Evolutionary conservation across 2,113 vertebrate genomes (phyloP).

Genomic region (Anser cygnoides): DNA sequence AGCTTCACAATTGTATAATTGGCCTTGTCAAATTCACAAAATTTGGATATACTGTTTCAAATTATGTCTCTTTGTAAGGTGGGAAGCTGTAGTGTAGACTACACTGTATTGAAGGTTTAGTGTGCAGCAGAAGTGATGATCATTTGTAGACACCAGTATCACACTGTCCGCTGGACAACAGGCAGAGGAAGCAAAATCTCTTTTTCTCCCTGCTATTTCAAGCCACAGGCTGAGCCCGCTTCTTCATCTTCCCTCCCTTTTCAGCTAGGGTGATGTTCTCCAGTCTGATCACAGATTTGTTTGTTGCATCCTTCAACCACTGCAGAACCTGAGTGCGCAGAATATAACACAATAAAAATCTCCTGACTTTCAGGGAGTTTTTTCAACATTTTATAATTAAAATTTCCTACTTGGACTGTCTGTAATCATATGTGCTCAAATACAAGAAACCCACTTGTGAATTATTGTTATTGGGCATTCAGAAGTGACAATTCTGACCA

Average conservation of each 20-base stretch:
- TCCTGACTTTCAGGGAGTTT: background rate
- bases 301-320: background rate
- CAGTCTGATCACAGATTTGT: background rate
- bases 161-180: background rate
- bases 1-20: rapidly evolving
- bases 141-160: background rate
- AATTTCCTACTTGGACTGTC: background rate
- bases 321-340: background rate
- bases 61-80: background rate
- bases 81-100: background rate
- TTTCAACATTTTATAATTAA: background rate
- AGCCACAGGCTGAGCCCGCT: background rate
- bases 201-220: background rate
- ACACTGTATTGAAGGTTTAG: rapidly evolving
- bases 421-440: background rate
- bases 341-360: background rate
- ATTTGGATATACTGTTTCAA: background rate
- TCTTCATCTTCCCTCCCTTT: background rate
- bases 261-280: background rate
- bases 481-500: background rate
- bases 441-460: background rate
- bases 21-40: background rate
- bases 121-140: background rate
- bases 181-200: background rate
- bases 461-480: background rate